phyloP scores from a whole-genome alignment of 2,797 vertebrate genomes.

The Sebastes itinus region DNA sequence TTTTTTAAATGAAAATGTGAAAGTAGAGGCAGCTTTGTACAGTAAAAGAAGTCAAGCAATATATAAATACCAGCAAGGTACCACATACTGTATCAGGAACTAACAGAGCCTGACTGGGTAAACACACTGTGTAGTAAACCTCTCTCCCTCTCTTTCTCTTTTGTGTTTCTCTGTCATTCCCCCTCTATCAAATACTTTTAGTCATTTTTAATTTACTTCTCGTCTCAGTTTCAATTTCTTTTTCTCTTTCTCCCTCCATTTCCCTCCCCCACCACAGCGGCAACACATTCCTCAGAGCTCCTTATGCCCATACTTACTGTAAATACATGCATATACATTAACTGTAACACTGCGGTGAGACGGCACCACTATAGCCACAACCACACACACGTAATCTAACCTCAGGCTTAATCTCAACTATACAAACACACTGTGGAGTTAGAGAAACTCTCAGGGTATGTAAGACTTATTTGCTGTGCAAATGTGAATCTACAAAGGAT shows the following conservation, averaged over 20 bases:
- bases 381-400: neutral
- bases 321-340: constrained; percentile 4
- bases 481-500: neutral
- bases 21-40: neutral
- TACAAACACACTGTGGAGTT: neutral
- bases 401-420: neutral
- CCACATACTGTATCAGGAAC: constrained; percentile 19
- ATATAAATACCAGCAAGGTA: neutral
- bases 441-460: neutral
- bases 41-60: neutral
- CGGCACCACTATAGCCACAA: neutral
- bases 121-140: constrained; percentile 3
- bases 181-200: neutral
- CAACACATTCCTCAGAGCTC: constrained; percentile 25
- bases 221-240: neutral
- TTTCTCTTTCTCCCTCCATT: neutral
- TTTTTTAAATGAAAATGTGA: neutral
- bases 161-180: neutral
- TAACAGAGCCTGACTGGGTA: constrained; percentile 14
- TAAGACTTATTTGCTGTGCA: neutral
- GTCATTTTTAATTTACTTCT: neutral
- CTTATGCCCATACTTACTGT: neutral
- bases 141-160: neutral
- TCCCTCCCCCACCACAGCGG: neutral
- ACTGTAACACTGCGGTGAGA: neutral